Conservation (phyloP, 2,113 vertebrate genomes). For the Rostratula benghalensis region DNA sequence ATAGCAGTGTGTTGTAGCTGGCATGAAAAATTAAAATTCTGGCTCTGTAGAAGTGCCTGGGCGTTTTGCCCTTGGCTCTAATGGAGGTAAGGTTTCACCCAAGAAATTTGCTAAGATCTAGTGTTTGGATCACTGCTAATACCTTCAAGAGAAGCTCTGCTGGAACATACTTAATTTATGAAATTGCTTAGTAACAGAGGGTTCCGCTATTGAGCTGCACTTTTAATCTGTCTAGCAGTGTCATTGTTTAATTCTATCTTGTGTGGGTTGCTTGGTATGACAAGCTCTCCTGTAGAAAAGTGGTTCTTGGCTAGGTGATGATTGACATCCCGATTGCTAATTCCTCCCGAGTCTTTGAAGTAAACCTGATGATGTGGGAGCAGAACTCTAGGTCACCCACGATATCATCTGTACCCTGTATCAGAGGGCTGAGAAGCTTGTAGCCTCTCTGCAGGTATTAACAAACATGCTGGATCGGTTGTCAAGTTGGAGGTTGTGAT, state of each 20-base stretch:
- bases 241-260: not conserved
- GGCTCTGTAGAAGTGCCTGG: not conserved
- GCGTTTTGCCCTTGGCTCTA: not conserved
- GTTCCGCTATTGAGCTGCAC: not conserved
- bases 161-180: not conserved
- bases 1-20: not conserved
- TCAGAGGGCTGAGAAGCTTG: not conserved
- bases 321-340: not conserved
- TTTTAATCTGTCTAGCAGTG: slow-evolving; percentile 1
- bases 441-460: not conserved
- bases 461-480: not conserved
- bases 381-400: not conserved
- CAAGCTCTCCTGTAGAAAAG: not conserved
- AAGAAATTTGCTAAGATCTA: not conserved
- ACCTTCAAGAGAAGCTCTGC: not conserved
- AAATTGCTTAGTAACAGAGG: not conserved
- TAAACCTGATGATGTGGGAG: not conserved
- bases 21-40: not conserved
- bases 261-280: not conserved
- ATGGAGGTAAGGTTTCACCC: not conserved
- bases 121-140: not conserved
- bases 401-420: not conserved
- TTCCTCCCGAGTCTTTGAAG: not conserved
- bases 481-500: not conserved
- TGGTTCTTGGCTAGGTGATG: not conserved